Evolutionary conservation across 2,888 invertebrate species (phyloP).

Genomic region (Latrodectus elegans): DNA sequence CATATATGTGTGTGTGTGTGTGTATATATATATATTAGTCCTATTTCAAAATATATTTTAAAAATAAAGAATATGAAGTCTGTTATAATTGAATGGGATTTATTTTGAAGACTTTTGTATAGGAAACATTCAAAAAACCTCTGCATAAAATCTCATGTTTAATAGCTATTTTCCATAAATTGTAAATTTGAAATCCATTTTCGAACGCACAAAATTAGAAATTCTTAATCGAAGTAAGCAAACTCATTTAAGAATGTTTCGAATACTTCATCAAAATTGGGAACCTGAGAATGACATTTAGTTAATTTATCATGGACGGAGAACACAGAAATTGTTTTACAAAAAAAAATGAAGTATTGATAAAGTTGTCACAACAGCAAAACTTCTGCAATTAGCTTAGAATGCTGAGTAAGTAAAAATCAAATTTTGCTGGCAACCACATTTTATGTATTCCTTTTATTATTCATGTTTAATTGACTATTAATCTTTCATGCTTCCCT

Average conservation of each 20-base stretch:
- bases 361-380: neutral
- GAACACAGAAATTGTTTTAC: neutral
- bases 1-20: too few relatives aligned
- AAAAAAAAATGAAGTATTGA: neutral
- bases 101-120: too few relatives aligned
- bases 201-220: too few relatives aligned
- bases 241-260: neutral
- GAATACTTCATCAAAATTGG: neutral
- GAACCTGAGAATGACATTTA: slow-evolving; percentile 1
- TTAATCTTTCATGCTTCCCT: slow-evolving; percentile 26
- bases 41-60: too few relatives aligned
- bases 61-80: too few relatives aligned
- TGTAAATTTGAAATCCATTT: too few relatives aligned
- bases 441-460: neutral
- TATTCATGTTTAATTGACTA: slow-evolving; percentile 20
- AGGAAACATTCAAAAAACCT: too few relatives aligned
- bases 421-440: slow-evolving; percentile 5
- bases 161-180: too few relatives aligned
- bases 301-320: neutral
- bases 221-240: neutral
- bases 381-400: neutral
- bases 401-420: slow-evolving; percentile 2
- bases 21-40: too few relatives aligned
- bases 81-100: too few relatives aligned
- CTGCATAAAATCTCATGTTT: too few relatives aligned